Percentiles rank a stretch among this genome's conserved stretches.
Conservation (phyloP, 1,140 invertebrate species). For the Eupeodes corollae region DNA sequence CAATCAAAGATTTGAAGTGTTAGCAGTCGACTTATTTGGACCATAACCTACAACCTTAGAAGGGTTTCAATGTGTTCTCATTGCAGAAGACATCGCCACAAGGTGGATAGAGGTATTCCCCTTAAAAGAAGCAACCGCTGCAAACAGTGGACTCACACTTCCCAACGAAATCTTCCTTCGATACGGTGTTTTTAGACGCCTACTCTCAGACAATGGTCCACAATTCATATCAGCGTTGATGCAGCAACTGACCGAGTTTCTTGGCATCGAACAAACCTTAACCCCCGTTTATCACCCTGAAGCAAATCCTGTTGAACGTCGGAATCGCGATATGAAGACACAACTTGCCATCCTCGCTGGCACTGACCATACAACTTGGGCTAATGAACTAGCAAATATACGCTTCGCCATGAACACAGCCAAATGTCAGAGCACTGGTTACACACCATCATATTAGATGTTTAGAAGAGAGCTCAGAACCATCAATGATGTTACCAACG, state of each 20-base stretch:
- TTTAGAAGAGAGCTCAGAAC: slow-evolving; percentile 23
- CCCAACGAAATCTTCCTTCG: slow-evolving; percentile 19
- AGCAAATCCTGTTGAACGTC: slow-evolving; percentile 36
- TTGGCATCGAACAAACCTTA: slow-evolving; percentile 15
- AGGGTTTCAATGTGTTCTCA: slow-evolving; percentile 13
- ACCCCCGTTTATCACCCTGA: slow-evolving; percentile 33
- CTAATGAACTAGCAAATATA: slow-evolving; percentile 25
- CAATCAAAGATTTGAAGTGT: slow-evolving; percentile 18
- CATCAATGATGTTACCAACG: slow-evolving; percentile 13
- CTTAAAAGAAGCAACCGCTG: slow-evolving; percentile 19
- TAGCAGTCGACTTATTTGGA: slow-evolving; percentile 20
- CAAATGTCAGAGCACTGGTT: slow-evolving; percentile 16
- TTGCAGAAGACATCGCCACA: slow-evolving; percentile 20
- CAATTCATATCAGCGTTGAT: slow-evolving; percentile 19
- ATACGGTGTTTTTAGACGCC: slow-evolving; percentile 13
- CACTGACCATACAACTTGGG: slow-evolving; percentile 28
- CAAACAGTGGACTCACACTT: slow-evolving; percentile 18
- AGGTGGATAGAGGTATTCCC: slow-evolving; percentile 25
- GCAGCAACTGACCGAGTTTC: slow-evolving; percentile 9
- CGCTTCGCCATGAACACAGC: slow-evolving; percentile 8
- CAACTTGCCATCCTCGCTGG: slow-evolving; percentile 30
- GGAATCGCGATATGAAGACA: slow-evolving; percentile 36
- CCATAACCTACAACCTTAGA: not conserved
- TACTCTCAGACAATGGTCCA: slow-evolving; percentile 21
- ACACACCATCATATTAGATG: slow-evolving; percentile 30